Conservation (phyloP, 2,888 invertebrate species). For the Hermaeophaga mercurialis region DNA sequence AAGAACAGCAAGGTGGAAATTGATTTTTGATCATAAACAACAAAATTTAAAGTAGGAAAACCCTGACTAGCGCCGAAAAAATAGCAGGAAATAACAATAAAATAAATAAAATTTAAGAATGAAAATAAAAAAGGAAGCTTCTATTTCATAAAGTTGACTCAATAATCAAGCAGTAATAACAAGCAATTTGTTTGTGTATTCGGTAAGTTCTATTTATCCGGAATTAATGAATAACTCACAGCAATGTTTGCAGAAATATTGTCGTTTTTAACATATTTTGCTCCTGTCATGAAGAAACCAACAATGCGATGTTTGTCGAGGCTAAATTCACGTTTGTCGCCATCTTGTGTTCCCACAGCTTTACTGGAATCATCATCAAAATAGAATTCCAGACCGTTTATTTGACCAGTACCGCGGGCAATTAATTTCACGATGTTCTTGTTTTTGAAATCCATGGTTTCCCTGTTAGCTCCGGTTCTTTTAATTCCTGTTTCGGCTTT, state of each 20-base stretch:
- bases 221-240: background rate
- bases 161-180: too few relatives aligned
- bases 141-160: too few relatives aligned
- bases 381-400: background rate
- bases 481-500: background rate
- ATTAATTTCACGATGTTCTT: background rate
- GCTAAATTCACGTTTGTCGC: background rate
- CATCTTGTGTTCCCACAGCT: background rate
- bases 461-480: too few relatives aligned
- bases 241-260: background rate
- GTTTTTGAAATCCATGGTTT: background rate
- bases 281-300: background rate
- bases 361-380: background rate
- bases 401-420: background rate
- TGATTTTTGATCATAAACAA: too few relatives aligned
- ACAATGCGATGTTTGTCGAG: background rate
- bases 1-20: too few relatives aligned
- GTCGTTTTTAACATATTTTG: background rate
- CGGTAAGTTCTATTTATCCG: too few relatives aligned
- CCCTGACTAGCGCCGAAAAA: too few relatives aligned
- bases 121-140: too few relatives aligned
- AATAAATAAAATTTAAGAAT: too few relatives aligned
- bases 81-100: too few relatives aligned
- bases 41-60: too few relatives aligned
- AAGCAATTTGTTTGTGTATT: too few relatives aligned